These are phyloP conservation scores for Periophthalmodon schlosseri DNA, from an alignment of 2,113 vertebrate genomes.

Conservation along the genomic window DNA sequence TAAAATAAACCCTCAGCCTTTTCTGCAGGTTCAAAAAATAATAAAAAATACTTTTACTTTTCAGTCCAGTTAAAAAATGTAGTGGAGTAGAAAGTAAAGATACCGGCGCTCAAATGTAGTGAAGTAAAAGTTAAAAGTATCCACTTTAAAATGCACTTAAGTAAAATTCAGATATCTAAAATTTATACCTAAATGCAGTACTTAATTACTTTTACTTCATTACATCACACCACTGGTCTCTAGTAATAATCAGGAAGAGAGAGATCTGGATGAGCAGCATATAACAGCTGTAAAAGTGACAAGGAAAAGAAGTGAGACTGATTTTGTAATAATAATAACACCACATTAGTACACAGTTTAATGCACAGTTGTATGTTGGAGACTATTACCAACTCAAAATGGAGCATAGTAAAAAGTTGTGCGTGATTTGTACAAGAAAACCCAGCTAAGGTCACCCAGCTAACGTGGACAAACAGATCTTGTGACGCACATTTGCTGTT, in stretches of 20 bases:
- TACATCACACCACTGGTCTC: background rate
- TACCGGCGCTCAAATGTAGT: no score
- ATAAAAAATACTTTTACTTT: no score
- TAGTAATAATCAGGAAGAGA: background rate
- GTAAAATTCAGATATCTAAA: no score
- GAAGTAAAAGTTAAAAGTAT: no score
- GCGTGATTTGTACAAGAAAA: background rate
- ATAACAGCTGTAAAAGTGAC: background rate
- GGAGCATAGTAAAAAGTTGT: background rate
- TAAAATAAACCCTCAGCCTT: no score
- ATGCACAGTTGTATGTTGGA: background rate
- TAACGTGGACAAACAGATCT: constrained; percentile 4
- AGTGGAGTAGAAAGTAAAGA: no score
- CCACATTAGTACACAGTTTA: background rate
- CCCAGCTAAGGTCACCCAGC: background rate
- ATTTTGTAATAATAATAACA: background rate
- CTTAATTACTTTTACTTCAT: no score
- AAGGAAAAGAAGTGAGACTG: no score
- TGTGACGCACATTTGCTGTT: constrained; percentile 16
- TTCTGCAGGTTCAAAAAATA: no score
- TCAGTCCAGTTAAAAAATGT: no score
- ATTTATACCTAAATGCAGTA: no score
- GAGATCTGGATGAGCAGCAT: background rate
- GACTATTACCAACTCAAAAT: background rate
- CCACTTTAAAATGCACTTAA: no score